phyloP scores from a whole-genome alignment of 2,797 vertebrate species.

The Myotis myotis region DNA sequence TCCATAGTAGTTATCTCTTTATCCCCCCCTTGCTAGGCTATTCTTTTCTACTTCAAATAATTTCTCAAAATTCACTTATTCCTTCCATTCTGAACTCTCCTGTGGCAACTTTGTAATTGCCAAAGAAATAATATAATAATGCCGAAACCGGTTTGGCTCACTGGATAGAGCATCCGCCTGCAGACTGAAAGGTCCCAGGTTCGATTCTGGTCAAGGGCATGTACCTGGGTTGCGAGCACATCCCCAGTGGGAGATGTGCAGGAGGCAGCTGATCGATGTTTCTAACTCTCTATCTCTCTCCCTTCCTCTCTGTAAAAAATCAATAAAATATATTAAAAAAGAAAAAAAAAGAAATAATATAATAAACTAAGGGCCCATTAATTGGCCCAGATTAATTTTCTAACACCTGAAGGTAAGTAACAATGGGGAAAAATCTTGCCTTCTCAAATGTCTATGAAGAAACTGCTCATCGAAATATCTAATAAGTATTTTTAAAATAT shows the following conservation, averaged over 20 bases:
- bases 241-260: too few relatives aligned
- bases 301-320: too few relatives aligned
- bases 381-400: neutral
- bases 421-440: neutral
- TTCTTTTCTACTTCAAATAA: neutral
- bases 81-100: neutral
- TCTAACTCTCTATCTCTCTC: too few relatives aligned
- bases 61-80: neutral
- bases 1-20: neutral
- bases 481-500: neutral
- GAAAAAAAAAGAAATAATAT: too few relatives aligned
- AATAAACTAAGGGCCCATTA: neutral
- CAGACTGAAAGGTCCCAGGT: too few relatives aligned
- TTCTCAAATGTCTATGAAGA: neutral
- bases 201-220: too few relatives aligned
- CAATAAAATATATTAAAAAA: too few relatives aligned
- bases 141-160: too few relatives aligned
- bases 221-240: too few relatives aligned
- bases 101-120: neutral
- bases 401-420: neutral
- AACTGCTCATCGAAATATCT: neutral
- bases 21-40: fast-evolving
- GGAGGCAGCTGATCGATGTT: too few relatives aligned
- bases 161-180: too few relatives aligned
- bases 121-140: too few relatives aligned